Conservation (phyloP, 2,888 invertebrate species). For the Electrophaes corylata region DNA sequence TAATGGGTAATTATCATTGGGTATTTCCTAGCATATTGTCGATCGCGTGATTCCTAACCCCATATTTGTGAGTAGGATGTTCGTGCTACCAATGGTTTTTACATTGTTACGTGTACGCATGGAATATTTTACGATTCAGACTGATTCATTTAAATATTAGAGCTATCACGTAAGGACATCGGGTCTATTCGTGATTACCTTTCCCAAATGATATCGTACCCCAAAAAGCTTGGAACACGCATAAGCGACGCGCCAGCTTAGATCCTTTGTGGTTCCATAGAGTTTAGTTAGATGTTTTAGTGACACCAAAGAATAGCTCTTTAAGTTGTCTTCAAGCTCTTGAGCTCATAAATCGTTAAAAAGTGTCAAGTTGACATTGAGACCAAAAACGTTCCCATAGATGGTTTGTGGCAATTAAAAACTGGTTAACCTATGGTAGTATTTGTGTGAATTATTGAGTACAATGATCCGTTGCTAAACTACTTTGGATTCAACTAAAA, state of each 20-base stretch:
- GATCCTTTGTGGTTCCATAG: neutral
- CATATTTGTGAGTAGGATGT: conserved; percentile 22
- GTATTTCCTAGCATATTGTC: conserved; percentile 20
- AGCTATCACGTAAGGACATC: conserved; percentile 10
- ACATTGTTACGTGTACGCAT: conserved; percentile 17
- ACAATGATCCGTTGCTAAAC: neutral
- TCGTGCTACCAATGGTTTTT: conserved; percentile 17
- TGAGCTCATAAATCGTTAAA: neutral
- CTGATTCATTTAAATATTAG: conserved; percentile 12
- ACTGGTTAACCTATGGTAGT: neutral
- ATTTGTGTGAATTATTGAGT: neutral
- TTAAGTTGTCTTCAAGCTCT: neutral
- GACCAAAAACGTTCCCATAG: neutral
- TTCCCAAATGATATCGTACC: neutral
- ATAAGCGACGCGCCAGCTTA: neutral
- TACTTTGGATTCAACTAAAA: neutral
- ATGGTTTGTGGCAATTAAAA: neutral
- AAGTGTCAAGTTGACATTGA: neutral
- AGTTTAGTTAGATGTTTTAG: neutral
- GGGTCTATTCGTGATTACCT: neutral
- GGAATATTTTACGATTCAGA: conserved; percentile 10
- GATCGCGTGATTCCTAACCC: conserved; percentile 21
- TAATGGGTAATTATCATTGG: conserved; percentile 14
- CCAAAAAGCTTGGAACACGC: neutral
- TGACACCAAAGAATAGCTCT: neutral